These are phyloP conservation scores for Ptychochromis oligacanthus DNA, from an alignment of 2,113 vertebrate species.

Conservation along the genomic window DNA sequence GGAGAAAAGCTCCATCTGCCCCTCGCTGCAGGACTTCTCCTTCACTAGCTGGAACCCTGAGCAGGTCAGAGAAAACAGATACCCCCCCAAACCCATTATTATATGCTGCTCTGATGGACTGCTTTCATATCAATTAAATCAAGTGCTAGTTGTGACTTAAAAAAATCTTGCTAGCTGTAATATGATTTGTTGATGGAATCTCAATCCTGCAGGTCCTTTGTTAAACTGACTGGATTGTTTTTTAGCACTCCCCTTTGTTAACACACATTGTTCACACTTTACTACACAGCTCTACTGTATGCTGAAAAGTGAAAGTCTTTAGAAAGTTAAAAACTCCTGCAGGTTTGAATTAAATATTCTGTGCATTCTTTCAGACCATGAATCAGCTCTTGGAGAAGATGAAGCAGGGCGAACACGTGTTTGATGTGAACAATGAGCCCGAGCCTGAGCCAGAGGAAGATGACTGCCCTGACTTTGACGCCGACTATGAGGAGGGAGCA, in stretches of 20 bases:
- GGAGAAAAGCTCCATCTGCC: constrained; percentile 87
- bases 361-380: constrained; percentile 79
- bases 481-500: constrained; percentile 70
- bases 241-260: not conserved
- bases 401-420: constrained; percentile 86
- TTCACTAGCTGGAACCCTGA: constrained; percentile 87
- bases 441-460: constrained; percentile 73
- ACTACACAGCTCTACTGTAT: not conserved
- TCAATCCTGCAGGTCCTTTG: not conserved
- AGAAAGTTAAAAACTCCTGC: not conserved
- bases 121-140: not conserved
- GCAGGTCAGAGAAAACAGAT: constrained; percentile 79
- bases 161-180: not conserved
- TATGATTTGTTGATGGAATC: not conserved
- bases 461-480: constrained; percentile 78
- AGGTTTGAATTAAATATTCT: not conserved
- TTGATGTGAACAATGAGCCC: constrained; percentile 82
- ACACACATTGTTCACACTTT: not conserved
- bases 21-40: constrained; percentile 89
- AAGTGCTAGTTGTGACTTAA: not conserved
- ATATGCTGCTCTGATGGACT: not conserved
- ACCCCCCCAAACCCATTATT: not conserved
- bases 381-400: constrained; percentile 90
- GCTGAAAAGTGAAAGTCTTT: not conserved
- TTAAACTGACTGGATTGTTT: not conserved